Percentiles rank a stretch among this genome's conserved stretches.
phyloP scores from a whole-genome alignment of 2,113 vertebrate species.

The Callaeas wilsoni region DNA sequence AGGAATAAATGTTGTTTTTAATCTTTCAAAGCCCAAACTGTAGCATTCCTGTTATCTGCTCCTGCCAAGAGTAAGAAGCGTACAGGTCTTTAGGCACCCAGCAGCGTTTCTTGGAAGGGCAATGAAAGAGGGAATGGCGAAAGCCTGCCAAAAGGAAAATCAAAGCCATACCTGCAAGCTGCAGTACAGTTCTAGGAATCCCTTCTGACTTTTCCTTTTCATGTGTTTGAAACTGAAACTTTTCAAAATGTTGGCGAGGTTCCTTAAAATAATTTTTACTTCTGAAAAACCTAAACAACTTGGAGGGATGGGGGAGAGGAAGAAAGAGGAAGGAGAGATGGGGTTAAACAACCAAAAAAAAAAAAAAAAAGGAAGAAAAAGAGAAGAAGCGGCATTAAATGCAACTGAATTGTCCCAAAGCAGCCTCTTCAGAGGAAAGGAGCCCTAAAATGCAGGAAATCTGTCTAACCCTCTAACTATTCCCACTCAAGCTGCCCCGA shows the following conservation, averaged over 20 bases:
- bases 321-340: background rate
- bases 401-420: slow-evolving; percentile 55
- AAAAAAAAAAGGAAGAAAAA: background rate
- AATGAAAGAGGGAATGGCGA: slow-evolving; percentile 48
- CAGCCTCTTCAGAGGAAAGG: slow-evolving; percentile 50
- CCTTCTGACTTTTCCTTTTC: slow-evolving; percentile 56
- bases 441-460: slow-evolving; percentile 78
- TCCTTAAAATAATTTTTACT: slow-evolving; percentile 52
- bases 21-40: slow-evolving; percentile 52
- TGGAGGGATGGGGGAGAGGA: background rate
- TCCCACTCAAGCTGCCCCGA: slow-evolving; percentile 58
- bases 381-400: slow-evolving; percentile 36
- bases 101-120: slow-evolving; percentile 43
- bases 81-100: slow-evolving; percentile 23
- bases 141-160: slow-evolving; percentile 64
- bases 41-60: slow-evolving; percentile 50
- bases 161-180: slow-evolving; percentile 71
- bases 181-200: slow-evolving; percentile 43
- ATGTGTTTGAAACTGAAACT: slow-evolving; percentile 56
- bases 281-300: slow-evolving; percentile 49
- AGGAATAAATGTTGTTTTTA: slow-evolving; percentile 42
- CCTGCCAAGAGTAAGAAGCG: slow-evolving; percentile 33
- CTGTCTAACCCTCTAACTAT: slow-evolving; percentile 64
- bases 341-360: background rate
- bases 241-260: slow-evolving; percentile 47